A percentile compares a stretch with the other conserved stretches of the same genome.
Conservation (phyloP, 2,888 invertebrate genomes). For the Drosophila buzzatii region DNA sequence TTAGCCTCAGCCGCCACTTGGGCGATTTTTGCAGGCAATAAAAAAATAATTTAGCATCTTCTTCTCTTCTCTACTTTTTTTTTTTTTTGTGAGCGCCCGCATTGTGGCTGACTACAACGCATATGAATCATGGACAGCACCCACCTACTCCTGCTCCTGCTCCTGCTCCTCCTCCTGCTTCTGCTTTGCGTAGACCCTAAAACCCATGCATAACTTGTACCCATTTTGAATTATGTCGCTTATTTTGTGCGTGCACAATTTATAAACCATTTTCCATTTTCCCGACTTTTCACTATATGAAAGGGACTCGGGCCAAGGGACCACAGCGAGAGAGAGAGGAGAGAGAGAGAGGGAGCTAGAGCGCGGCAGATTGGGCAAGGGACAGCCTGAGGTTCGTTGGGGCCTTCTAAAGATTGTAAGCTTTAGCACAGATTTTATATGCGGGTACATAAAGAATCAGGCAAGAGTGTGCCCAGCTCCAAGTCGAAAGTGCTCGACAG, state of each 20-base stretch:
- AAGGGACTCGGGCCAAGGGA: conserved; percentile 3
- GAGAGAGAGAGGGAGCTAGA: neutral
- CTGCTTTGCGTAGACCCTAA: conserved; percentile 9
- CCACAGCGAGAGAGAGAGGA: neutral
- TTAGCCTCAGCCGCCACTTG: conserved; percentile 14
- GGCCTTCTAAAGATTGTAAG: conserved; percentile 26
- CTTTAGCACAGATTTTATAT: conserved; percentile 38
- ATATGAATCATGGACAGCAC: conserved; percentile 65
- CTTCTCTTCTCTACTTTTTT: conserved; percentile 1
- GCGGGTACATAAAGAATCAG: conserved; percentile 34
- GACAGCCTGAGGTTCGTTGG: neutral
- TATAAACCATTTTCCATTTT: conserved; percentile 50
- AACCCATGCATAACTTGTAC: conserved; percentile 33
- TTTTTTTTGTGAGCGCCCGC: conserved; percentile 35
- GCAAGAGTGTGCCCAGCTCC: neutral
- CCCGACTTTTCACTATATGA: conserved; percentile 38
- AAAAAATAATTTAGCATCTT: conserved; percentile 75
- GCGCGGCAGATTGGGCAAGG: too few species aligned
- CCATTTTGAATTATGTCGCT: conserved; percentile 61
- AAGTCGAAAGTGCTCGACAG: neutral
- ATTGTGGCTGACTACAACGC: conserved; percentile 41
- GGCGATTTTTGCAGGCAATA: conserved; percentile 65
- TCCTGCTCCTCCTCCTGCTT: neutral
- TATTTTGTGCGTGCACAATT: conserved; percentile 58
- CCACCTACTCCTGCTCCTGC: neutral